These are phyloP conservation scores for Drosophila pseudoananassae DNA, from an alignment of 1,140 invertebrate genomes.

Conservation along the genomic window DNA sequence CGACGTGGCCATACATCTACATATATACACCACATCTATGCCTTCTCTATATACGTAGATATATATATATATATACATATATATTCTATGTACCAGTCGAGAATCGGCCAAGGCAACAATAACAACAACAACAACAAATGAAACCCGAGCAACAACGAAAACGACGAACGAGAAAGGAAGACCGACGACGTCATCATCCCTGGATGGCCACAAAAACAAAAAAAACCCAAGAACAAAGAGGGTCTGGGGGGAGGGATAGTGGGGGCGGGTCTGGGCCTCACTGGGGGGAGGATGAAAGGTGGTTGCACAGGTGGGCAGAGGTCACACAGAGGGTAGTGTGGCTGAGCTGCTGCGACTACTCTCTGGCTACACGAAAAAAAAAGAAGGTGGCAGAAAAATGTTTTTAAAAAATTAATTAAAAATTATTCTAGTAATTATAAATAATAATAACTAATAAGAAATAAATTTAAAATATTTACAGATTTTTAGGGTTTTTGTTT, in stretches of 20 bases:
- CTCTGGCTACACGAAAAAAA: slow-evolving; percentile 16
- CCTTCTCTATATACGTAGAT: slow-evolving; percentile 18
- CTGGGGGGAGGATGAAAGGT: slow-evolving; percentile 32
- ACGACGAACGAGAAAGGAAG: slow-evolving; percentile 38
- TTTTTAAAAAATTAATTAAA: neutral
- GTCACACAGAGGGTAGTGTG: slow-evolving; percentile 73
- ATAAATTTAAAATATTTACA: neutral
- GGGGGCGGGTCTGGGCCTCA: neutral
- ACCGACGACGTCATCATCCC: slow-evolving; percentile 74
- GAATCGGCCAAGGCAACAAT: slow-evolving; percentile 80
- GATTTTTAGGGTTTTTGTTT: neutral
- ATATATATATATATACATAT: slow-evolving; percentile 13
- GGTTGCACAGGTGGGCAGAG: slow-evolving; percentile 54
- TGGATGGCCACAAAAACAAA: slow-evolving; percentile 33
- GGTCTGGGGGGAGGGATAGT: neutral
- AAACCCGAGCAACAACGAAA: slow-evolving; percentile 25
- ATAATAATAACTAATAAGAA: neutral
- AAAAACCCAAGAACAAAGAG: neutral
- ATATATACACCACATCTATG: slow-evolving; percentile 22
- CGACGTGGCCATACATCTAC: slow-evolving; percentile 44
- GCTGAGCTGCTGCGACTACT: slow-evolving; percentile 57
- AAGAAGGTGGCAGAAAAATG: neutral
- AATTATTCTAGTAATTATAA: neutral
- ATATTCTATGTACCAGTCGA: slow-evolving; percentile 38
- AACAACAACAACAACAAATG: slow-evolving; percentile 26